These are phyloP conservation scores for Pseudonaja textilis DNA, from an alignment of 2,113 vertebrate species.

Conservation along the genomic window DNA sequence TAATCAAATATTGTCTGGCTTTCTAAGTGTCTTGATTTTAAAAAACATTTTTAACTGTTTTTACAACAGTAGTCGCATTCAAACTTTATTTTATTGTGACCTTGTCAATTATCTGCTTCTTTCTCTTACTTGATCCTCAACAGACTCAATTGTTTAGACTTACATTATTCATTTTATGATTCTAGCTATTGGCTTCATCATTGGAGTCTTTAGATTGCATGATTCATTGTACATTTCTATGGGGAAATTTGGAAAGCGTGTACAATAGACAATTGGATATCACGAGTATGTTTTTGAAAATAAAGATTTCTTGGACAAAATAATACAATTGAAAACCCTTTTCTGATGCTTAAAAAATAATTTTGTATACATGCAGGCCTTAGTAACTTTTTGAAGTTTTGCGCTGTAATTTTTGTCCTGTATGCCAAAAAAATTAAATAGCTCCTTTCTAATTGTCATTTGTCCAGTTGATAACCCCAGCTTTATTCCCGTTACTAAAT, in stretches of 20 bases:
- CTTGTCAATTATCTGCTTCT: neutral
- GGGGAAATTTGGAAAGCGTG: neutral
- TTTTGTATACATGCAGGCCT: neutral
- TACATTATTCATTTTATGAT: neutral
- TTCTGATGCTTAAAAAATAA: neutral
- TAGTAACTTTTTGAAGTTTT: neutral
- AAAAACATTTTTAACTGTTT: neutral
- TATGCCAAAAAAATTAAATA: neutral
- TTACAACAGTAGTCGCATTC: neutral
- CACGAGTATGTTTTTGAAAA: neutral
- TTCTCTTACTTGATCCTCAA: neutral
- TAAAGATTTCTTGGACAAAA: neutral
- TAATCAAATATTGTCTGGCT: neutral
- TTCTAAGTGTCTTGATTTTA: neutral
- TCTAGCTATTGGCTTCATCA: neutral
- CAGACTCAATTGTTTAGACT: neutral
- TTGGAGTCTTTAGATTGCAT: neutral
- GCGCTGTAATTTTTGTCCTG: neutral
- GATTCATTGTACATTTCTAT: neutral
- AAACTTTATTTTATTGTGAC: neutral
- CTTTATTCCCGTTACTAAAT: constrained; percentile 60
- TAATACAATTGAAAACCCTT: neutral
- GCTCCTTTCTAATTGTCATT: neutral
- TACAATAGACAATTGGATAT: neutral
- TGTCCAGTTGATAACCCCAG: constrained; percentile 28